Conservation (phyloP, 2,113 vertebrate species). For the Pipra filicauda region DNA sequence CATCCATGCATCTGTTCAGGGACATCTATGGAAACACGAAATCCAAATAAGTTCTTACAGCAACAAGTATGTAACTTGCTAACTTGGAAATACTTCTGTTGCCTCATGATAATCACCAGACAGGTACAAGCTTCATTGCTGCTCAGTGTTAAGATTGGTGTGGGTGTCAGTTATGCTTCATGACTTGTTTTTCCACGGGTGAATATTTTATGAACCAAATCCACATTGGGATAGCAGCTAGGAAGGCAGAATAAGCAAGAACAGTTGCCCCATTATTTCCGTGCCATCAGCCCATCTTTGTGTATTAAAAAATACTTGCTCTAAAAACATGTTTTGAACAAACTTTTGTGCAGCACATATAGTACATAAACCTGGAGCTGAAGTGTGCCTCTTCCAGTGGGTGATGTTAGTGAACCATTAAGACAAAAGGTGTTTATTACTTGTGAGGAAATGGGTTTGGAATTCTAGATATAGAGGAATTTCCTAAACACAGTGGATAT, state of each 20-base stretch:
- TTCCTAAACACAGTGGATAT: not conserved
- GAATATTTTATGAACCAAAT: not conserved
- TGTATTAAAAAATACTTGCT: not conserved
- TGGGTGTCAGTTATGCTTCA: not conserved
- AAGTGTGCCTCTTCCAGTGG: not conserved
- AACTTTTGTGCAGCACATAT: not conserved
- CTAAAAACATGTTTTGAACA: not conserved
- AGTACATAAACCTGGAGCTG: not conserved
- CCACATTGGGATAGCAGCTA: not conserved
- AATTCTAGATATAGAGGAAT: not conserved
- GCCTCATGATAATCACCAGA: not conserved
- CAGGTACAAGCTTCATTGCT: not conserved
- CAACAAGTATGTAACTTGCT: not conserved
- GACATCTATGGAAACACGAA: not conserved
- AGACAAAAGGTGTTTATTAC: not conserved
- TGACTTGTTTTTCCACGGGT: not conserved
- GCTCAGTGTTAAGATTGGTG: not conserved
- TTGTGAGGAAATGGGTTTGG: not conserved
- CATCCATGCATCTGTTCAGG: not conserved
- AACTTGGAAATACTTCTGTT: slow-evolving; percentile 1
- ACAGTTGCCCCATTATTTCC: not conserved
- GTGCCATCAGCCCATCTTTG: not conserved
- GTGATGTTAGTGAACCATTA: not conserved
- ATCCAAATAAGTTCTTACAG: not conserved
- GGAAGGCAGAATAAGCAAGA: not conserved